Evolutionary conservation across 2,797 vertebrate genomes (phyloP).

Genomic region (Leptoclinus maculatus): DNA sequence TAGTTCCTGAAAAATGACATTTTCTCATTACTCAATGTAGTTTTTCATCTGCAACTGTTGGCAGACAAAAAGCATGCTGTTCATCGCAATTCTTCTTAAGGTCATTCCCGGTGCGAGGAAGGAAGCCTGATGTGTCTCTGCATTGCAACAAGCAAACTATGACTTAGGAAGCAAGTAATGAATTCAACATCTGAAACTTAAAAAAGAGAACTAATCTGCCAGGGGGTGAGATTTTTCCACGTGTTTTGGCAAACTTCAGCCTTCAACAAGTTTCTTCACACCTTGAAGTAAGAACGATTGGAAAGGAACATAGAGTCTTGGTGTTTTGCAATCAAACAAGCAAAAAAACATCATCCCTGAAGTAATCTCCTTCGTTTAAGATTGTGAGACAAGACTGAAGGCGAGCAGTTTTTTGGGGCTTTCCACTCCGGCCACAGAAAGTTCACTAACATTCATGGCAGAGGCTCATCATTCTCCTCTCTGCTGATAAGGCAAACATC

Average conservation of each 20-base stretch:
- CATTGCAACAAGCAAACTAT: constrained; percentile 23
- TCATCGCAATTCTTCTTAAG: background rate
- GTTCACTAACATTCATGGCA: constrained; percentile 38
- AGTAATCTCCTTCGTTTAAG: constrained; percentile 17
- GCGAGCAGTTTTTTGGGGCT: constrained; percentile 47
- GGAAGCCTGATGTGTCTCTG: constrained; percentile 4
- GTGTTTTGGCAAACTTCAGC: background rate
- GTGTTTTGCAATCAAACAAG: constrained; percentile 5
- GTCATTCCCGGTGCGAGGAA: constrained; percentile 26
- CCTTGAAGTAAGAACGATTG: background rate
- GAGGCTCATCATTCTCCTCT: constrained; percentile 26
- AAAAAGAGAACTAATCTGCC: constrained; percentile 10
- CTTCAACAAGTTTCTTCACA: background rate
- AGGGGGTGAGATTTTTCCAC: background rate
- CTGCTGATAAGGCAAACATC: constrained; percentile 54
- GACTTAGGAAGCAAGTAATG: constrained; percentile 22
- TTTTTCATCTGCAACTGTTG: constrained; percentile 23
- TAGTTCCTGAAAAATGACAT: background rate
- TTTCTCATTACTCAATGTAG: background rate
- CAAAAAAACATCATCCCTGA: constrained; percentile 4
- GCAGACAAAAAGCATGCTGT: background rate
- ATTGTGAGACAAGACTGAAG: constrained; percentile 10
- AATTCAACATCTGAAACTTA: constrained; percentile 3
- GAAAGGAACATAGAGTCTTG: background rate
- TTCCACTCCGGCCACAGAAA: constrained; percentile 64